Conservation (phyloP, 2,113 vertebrate species). For the Montifringilla adamsi region DNA sequence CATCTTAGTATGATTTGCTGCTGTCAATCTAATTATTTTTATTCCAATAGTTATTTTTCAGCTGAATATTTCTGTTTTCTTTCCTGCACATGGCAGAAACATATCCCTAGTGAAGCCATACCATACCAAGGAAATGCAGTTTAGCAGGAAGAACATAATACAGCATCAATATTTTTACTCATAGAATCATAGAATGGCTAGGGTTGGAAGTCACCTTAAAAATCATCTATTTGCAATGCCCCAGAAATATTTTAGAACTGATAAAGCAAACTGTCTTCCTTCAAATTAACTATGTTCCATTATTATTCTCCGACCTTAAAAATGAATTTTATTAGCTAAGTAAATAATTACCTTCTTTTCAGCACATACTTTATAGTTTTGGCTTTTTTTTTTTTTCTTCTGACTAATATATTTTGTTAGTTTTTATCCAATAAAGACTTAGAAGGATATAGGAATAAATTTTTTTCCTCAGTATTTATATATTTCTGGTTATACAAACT, state of each 20-base stretch:
- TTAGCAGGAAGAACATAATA: neutral
- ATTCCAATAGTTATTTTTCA: neutral
- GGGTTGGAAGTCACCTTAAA: neutral
- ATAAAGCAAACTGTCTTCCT: neutral
- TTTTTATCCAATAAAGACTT: neutral
- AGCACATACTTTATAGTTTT: neutral
- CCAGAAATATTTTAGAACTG: neutral
- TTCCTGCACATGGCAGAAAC: neutral
- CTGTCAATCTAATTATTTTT: neutral
- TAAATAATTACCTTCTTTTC: neutral
- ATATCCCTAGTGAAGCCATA: neutral
- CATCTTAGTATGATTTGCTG: neutral
- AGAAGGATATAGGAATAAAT: neutral
- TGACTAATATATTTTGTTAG: neutral
- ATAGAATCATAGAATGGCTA: neutral
- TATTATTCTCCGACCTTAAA: neutral
- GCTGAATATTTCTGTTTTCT: neutral
- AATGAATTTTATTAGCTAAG: neutral
- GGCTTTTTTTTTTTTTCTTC: accelerated
- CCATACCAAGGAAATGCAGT: neutral
- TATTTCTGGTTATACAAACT: neutral
- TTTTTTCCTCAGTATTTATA: neutral
- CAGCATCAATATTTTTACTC: neutral
- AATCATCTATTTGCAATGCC: neutral
- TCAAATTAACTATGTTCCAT: neutral